A percentile compares a stretch with the other conserved stretches of the same genome.
phyloP scores from a whole-genome alignment of 2,888 invertebrate species.

The Lottia gigantea region DNA sequence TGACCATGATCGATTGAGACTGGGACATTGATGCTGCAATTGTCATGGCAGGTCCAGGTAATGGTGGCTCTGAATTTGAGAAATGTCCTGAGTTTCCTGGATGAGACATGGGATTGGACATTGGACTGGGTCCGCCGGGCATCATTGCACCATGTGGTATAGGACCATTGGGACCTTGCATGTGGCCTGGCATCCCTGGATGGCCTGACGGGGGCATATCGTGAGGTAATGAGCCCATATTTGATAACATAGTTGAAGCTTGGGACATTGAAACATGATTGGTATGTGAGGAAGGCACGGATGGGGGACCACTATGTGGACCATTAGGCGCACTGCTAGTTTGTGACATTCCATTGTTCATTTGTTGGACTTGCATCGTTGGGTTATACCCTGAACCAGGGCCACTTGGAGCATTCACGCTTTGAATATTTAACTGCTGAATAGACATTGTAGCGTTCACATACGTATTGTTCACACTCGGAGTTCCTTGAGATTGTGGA shows the following conservation, averaged over 20 bases:
- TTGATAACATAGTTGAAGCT: conserved; percentile 34
- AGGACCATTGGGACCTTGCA: conserved; percentile 10
- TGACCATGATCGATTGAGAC: conserved; percentile 22
- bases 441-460: conserved; percentile 71
- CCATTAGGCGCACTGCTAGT: conserved; percentile 17
- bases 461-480: conserved; percentile 70
- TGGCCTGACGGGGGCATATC: conserved; percentile 23
- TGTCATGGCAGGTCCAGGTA: conserved; percentile 25
- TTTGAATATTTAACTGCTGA: conserved; percentile 71
- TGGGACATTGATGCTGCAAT: conserved; percentile 30
- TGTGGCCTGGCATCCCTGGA: conserved; percentile 16
- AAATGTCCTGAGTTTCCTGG: conserved; percentile 19
- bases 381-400: conserved; percentile 45
- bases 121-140: conserved; percentile 22
- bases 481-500: conserved; percentile 45
- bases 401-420: conserved; percentile 51
- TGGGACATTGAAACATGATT: conserved; percentile 34
- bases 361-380: conserved; percentile 60
- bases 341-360: conserved; percentile 39
- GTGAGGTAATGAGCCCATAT: conserved; percentile 29
- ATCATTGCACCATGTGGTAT: conserved; percentile 24
- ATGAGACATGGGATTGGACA: conserved; percentile 19
- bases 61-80: conserved; percentile 26
- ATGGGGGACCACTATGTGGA: conserved; percentile 15
- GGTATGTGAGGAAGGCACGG: conserved; percentile 17